Base-by-base conservation (phyloP, 2,113 vertebrate genomes). In the Proterorhinus semilunaris region DNA sequence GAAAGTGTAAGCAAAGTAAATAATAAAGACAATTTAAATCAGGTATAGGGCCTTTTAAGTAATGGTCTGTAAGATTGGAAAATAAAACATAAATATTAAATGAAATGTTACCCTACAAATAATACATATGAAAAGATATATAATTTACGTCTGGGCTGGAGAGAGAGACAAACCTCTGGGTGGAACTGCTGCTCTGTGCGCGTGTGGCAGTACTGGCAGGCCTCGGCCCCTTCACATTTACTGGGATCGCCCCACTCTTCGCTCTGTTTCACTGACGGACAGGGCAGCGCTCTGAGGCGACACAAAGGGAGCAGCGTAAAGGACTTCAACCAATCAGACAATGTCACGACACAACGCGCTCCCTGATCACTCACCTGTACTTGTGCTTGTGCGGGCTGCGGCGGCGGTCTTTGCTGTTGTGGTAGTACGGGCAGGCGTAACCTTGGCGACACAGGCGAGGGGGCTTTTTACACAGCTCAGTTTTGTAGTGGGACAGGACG, bases 161-260 rank as follows among this genome's bases (percentile, higher is more conserved):
- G 16, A 42, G 5, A 5, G 6, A 10, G 7, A 83, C 85, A 43
- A 85, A 99, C 97, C 96, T 99, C 97, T 0, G 97, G 97, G 72
- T 98, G 97, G 85, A 99, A 99, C 82, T 98, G 97, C 80, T 99
- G 97, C 6, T 99, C 97, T 7, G 97, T 98, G 76, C 97, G 94
- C 0, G 96, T 99, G 90, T 99, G 97, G 88, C 96, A 99, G 68
- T 96, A 98, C 81, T 98, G 97, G 86, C 97, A 99, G 54, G 91
- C 88, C 73, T 99, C 97, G 3, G 94, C 94, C 2, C 93, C 95
- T 80, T 99, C 96, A 90, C 97, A 99, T 88, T 98, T 99, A 89
- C 95, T 97, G 46, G 97, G 97, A 83, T 99, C 97, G 43, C 96
- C 96, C 97, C 97, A 99, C 74, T 99, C 97, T 0, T 99, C 97